Conservation (phyloP, 2,888 invertebrate genomes). For the Drosophila parthenogenetica region DNA sequence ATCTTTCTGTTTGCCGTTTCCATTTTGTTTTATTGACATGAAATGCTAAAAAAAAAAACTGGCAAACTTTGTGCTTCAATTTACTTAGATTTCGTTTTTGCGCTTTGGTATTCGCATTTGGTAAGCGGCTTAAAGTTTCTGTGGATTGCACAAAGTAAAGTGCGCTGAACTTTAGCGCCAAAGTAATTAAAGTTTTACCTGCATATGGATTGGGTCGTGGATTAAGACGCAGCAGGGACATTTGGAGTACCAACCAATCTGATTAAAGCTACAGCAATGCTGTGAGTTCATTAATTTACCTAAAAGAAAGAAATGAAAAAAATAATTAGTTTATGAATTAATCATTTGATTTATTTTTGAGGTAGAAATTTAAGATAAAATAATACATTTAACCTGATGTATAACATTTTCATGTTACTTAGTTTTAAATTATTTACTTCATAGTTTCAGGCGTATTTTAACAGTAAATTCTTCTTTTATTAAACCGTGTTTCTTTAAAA, state of each 20-base stretch:
- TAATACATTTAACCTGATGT: too few relatives aligned
- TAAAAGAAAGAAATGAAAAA: conserved; percentile 54
- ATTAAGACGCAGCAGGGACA: background rate
- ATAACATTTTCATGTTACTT: too few relatives aligned
- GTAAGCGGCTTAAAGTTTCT: conserved; percentile 66
- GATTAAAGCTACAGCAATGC: conserved; percentile 23
- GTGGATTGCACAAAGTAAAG: conserved; percentile 58
- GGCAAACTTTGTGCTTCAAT: conserved; percentile 23
- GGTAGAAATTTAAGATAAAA: too few relatives aligned
- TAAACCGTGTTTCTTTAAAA: too few relatives aligned
- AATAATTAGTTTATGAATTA: conserved; percentile 9
- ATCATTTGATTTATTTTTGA: too few relatives aligned
- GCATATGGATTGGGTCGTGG: conserved; percentile 2
- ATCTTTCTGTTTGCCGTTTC: conserved; percentile 27
- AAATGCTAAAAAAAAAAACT: background rate
- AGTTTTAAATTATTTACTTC: too few relatives aligned
- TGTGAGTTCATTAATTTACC: conserved; percentile 58
- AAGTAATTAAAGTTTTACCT: conserved; percentile 71
- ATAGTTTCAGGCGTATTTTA: background rate
- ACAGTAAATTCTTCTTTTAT: too few relatives aligned
- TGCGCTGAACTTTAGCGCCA: conserved; percentile 62
- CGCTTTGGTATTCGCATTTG: conserved; percentile 41
- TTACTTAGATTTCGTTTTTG: conserved; percentile 28
- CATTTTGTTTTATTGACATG: conserved; percentile 51
- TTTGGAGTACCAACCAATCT: conserved; percentile 44